A percentile compares a stretch with the other conserved stretches of the same genome.
phyloP scores from a whole-genome alignment of 2,888 invertebrate genomes.

The Hyalella azteca region DNA sequence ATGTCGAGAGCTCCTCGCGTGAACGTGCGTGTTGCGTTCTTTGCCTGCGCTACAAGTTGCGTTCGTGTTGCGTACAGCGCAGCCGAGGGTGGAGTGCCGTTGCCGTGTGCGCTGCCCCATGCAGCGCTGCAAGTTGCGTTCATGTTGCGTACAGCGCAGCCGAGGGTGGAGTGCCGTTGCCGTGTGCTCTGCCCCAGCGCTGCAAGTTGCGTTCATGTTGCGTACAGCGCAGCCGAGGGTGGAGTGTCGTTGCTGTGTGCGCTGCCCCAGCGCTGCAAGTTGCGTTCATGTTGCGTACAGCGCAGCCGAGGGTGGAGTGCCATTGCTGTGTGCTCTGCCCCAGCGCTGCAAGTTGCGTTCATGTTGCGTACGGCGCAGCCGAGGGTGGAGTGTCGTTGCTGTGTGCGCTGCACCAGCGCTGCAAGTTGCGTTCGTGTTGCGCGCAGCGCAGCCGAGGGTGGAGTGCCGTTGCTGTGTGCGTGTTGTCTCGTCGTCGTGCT shows the following conservation, averaged over 20 bases:
- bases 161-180: conserved; percentile 20
- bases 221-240: no score
- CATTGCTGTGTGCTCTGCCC: no score
- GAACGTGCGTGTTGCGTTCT: no score
- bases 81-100: conserved; percentile 24
- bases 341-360: conserved; percentile 24
- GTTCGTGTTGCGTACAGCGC: background rate
- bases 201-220: no score
- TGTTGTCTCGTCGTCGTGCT: background rate
- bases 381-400: conserved; percentile 18
- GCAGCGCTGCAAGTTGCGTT: conserved; percentile 29
- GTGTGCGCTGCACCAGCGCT: background rate
- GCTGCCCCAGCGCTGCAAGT: no score
- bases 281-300: no score
- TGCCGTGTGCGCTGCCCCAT: background rate
- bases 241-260: no score
- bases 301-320: no score
- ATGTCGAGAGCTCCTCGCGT: no score
- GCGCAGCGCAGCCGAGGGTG: conserved; percentile 17
- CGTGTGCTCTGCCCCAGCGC: no score
- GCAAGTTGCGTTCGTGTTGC: conserved; percentile 6
- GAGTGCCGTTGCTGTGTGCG: background rate
- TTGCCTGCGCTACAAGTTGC: no score
- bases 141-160: background rate
- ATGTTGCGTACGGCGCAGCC: background rate